Base-by-base conservation (phyloP, 2,797 vertebrate genomes). In the Smutsia temminckii region DNA sequence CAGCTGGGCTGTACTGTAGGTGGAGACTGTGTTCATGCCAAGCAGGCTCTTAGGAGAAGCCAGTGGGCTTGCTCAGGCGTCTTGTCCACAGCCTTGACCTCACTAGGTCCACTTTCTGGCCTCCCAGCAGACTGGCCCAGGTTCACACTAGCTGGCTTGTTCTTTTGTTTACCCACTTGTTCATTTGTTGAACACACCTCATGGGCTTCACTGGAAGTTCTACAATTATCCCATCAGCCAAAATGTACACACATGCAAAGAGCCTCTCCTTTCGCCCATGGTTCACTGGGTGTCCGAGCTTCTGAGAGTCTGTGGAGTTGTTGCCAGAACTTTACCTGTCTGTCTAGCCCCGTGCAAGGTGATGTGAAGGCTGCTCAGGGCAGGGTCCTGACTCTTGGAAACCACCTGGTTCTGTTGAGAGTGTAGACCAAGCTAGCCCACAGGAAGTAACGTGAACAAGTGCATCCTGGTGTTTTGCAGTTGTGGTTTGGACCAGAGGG, bases 391-490 rank as follows among this genome's bases (percentile, higher is more conserved):
- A 12, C 64, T 61, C 69, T 29, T 21, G 21, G 27, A 83, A 72
- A 29, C 51, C 12, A 2, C 0, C 2, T 8, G 57, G 51, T 71
- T 85, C 77, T 42, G 9, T 18, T 1, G 75, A 13, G 23, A 42
- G 51, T 5, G 11, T 57, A 40, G 8, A n/a, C 23, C 55, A 5
- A 37, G 49, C 40, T 78, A 20, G 40, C 23, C 87, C 18, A 8
- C 32, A 2, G 0, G 49, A 20, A 37, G 14, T 59, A 6, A 3
- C 1, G 14, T 3, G 8, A 3, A 13, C 0, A 0, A 0, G 2
- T 11, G 2, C 18, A 21, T 18, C 29, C 29, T 71, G 57, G 42
- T 8, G 77, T 61, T 27, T 51, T 27, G 6, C n/a, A 23, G 0
- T 32, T 21, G 0, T 17, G 40, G 9, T 49, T n/a, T 25, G 5